These are phyloP conservation scores for Anguilla rostrata DNA, from an alignment of 2,113 vertebrate species.

Conservation along the genomic window DNA sequence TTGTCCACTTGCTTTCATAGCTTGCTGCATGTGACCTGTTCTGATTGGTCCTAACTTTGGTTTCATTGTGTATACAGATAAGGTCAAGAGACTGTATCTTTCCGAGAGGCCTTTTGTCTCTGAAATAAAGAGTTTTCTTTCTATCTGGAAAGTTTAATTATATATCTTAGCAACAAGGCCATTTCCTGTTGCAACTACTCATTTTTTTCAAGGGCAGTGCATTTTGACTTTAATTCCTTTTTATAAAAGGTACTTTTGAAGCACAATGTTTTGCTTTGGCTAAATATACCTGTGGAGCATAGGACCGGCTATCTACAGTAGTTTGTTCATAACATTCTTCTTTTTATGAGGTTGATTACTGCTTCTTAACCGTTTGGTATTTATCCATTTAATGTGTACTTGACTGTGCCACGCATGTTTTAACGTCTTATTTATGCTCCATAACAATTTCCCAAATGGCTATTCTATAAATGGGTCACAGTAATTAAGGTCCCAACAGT, in stretches of 20 bases:
- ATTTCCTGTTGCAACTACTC: background rate
- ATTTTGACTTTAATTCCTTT: background rate
- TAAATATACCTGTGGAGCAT: background rate
- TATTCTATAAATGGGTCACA: background rate
- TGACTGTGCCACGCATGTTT: background rate
- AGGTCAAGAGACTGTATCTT: background rate
- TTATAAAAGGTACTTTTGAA: background rate
- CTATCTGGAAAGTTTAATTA: background rate
- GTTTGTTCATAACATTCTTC: background rate
- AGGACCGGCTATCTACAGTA: too few species aligned
- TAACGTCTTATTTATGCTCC: background rate
- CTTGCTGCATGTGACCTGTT: background rate
- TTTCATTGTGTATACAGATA: conserved; percentile 4
- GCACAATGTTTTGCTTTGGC: background rate
- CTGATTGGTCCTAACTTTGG: background rate
- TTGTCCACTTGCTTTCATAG: background rate
- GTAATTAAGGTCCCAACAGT: background rate
- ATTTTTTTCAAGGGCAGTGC: background rate
- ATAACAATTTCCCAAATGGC: background rate
- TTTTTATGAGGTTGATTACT: background rate
- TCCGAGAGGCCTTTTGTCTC: background rate
- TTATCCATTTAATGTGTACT: background rate
- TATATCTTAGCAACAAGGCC: background rate
- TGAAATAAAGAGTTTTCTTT: background rate
- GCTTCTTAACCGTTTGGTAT: background rate